These are phyloP conservation scores for Cryptocephalus moraei DNA, from an alignment of 2,888 invertebrate genomes.

Conservation along the genomic window DNA sequence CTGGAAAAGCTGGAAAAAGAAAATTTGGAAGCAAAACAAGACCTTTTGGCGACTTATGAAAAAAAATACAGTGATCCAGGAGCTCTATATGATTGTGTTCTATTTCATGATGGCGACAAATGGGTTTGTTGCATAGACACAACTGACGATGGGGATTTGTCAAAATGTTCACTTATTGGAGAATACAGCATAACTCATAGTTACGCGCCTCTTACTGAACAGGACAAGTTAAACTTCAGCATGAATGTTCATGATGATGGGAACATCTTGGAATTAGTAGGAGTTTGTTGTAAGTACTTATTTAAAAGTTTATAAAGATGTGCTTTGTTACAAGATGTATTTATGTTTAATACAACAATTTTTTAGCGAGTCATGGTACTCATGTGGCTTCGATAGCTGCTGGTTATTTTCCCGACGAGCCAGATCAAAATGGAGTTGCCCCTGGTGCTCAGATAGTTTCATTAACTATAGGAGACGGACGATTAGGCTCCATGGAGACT, in stretches of 20 bases:
- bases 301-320: neutral
- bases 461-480: conserved; percentile 85
- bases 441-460: conserved; percentile 94
- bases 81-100: conserved; percentile 85
- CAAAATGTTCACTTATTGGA: conserved; percentile 65
- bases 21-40: conserved; percentile 78
- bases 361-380: conserved; percentile 85
- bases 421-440: conserved; percentile 87
- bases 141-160: conserved; percentile 69
- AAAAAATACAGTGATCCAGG: conserved; percentile 84
- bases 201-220: conserved; percentile 62
- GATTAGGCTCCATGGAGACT: conserved; percentile 93
- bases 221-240: conserved; percentile 78
- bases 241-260: conserved; percentile 89
- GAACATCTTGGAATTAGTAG: conserved; percentile 83
- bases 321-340: neutral
- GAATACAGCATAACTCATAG: conserved; percentile 74
- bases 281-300: conserved; percentile 76
- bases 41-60: conserved; percentile 70
- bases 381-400: conserved; percentile 96
- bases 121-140: conserved; percentile 88
- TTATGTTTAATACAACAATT: neutral
- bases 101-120: conserved; percentile 83
- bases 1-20: conserved; percentile 79
- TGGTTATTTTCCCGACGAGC: conserved; percentile 75